A percentile compares a stretch with the other conserved stretches of the same genome.
These are phyloP conservation scores for Calyptomena viridis DNA, from an alignment of 2,113 vertebrate species.

Conservation along the genomic window DNA sequence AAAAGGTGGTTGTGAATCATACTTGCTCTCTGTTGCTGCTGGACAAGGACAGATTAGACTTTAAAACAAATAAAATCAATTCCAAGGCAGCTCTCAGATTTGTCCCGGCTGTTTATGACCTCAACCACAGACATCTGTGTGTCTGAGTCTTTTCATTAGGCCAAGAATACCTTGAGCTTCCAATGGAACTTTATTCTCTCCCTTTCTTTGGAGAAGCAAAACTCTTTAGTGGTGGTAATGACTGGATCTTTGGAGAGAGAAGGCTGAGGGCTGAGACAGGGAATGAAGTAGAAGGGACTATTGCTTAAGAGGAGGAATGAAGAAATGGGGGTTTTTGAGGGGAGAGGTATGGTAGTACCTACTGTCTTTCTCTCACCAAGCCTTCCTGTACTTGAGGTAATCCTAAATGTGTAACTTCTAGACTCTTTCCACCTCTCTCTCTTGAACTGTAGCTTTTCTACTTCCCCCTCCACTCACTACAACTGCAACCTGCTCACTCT, in stretches of 20 bases:
- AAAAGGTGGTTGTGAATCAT: background rate
- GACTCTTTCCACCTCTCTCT: background rate
- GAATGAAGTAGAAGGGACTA: background rate
- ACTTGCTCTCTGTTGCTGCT: background rate
- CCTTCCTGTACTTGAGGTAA: background rate
- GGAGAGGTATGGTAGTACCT: accelerated
- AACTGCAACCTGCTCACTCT: background rate
- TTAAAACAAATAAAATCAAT: conserved; percentile 16
- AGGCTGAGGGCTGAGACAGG: background rate
- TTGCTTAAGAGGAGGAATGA: background rate
- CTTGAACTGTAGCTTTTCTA: background rate
- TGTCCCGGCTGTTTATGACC: background rate
- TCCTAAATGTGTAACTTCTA: background rate
- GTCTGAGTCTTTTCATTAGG: background rate
- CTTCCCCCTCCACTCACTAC: background rate
- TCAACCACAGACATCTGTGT: background rate
- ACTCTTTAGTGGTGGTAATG: background rate
- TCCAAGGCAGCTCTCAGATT: background rate
- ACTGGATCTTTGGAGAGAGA: background rate
- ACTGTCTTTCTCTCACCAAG: background rate
- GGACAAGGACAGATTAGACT: background rate
- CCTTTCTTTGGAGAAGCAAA: background rate
- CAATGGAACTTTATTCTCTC: background rate
- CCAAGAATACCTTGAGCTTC: background rate
- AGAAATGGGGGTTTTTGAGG: background rate